Percentiles rank a stretch among this genome's conserved stretches.
Conservation (phyloP, 2,113 vertebrate genomes). For the Riparia riparia region DNA sequence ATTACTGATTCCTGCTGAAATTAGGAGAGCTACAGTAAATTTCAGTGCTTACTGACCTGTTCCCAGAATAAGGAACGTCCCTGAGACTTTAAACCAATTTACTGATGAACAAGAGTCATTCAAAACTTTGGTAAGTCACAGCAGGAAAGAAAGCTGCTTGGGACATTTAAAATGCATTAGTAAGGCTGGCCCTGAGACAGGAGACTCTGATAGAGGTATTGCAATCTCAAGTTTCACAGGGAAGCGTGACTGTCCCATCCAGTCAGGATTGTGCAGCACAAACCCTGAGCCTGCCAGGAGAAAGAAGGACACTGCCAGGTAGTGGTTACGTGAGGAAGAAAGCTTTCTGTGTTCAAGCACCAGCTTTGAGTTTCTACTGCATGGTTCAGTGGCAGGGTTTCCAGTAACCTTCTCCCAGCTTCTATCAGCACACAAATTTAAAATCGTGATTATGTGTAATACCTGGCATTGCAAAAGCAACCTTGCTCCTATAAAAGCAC, state of each 20-base stretch:
- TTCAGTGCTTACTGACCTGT: background rate
- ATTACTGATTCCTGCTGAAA: background rate
- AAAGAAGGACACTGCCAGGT: background rate
- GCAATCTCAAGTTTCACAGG: background rate
- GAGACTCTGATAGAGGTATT: background rate
- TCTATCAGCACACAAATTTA: background rate
- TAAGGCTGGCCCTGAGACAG: background rate
- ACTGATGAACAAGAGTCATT: background rate
- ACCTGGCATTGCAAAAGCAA: background rate
- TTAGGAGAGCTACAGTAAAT: background rate
- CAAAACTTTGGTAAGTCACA: background rate
- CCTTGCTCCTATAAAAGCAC: background rate
- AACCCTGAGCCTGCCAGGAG: background rate
- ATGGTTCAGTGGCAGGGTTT: background rate
- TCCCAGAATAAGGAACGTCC: background rate
- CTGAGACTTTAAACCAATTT: background rate
- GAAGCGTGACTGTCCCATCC: background rate
- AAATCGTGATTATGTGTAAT: background rate
- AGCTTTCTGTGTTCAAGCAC: background rate
- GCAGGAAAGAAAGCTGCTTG: background rate
- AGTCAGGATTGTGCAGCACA: background rate
- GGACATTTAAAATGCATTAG: background rate
- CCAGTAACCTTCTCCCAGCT: background rate
- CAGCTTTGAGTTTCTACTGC: background rate
- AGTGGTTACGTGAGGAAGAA: background rate